Evolutionary conservation across 1,140 invertebrate genomes (phyloP).

Genomic region (Geopemphigus sp.): DNA sequence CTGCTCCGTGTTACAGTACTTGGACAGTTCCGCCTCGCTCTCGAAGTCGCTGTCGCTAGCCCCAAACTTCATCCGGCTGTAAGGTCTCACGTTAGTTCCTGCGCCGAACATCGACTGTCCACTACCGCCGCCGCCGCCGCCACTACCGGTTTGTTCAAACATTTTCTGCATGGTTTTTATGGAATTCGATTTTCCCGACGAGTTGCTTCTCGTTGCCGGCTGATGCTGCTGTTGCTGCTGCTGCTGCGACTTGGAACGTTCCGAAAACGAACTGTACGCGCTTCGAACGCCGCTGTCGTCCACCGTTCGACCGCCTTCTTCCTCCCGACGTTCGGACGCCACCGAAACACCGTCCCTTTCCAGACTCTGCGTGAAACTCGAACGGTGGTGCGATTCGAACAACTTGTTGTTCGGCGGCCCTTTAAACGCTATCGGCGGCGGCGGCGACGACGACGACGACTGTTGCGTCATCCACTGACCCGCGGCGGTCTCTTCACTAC

Average conservation of each 20-base stretch:
- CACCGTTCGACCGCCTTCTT: background rate
- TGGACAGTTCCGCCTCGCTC: conserved; percentile 33
- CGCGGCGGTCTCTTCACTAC: background rate
- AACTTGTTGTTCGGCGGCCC: background rate
- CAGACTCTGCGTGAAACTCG: background rate
- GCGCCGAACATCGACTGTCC: no score
- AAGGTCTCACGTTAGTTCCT: conserved; percentile 1
- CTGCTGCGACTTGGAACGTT: conserved; percentile 18
- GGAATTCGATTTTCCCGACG: conserved; percentile 20
- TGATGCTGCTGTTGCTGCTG: no score
- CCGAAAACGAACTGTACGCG: conserved; percentile 20
- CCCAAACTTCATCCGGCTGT: conserved; percentile 1
- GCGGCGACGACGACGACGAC: no score
- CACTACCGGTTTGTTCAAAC: conserved; percentile 13
- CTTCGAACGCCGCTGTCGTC: conserved; percentile 28
- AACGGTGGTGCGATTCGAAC: conserved; percentile 1
- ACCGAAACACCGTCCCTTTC: conserved; percentile 16
- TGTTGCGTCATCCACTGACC: background rate
- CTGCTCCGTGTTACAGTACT: conserved; percentile 8
- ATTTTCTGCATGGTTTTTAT: conserved; percentile 47
- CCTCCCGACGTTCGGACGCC: conserved; percentile 19
- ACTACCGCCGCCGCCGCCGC: no score
- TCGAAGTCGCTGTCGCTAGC: conserved; percentile 37
- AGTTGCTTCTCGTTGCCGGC: no score
- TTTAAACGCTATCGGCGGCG: background rate